Evolutionary conservation across 2,888 invertebrate genomes (phyloP).

Genomic region (Nomada ferruginata): DNA sequence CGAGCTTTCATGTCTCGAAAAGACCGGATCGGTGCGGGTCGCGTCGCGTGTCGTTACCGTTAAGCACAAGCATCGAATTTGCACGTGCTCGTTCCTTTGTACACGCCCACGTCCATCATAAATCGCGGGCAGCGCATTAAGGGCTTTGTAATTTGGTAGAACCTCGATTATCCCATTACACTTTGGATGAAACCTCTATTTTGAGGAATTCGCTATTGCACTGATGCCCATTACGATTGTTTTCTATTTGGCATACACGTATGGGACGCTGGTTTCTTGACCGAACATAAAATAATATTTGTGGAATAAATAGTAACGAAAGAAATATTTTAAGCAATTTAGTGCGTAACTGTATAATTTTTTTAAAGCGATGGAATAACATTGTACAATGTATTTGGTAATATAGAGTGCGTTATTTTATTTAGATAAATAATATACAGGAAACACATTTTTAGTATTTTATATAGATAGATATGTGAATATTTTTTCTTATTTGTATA

Average conservation of each 20-base stretch:
- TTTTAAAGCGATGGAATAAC: too few relatives aligned
- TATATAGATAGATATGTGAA: too few relatives aligned
- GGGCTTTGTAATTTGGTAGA: slow-evolving; percentile 50
- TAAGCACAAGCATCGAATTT: slow-evolving; percentile 60
- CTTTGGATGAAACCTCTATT: neutral
- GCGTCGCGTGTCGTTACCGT: slow-evolving; percentile 61
- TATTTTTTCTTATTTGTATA: too few relatives aligned
- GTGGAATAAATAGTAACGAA: too few relatives aligned
- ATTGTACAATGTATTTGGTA: too few relatives aligned
- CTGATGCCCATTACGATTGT: neutral
- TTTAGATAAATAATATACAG: too few relatives aligned
- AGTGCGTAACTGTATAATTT: too few relatives aligned
- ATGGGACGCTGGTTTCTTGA: too few relatives aligned
- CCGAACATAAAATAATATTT: too few relatives aligned
- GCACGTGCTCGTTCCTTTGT: slow-evolving; percentile 57
- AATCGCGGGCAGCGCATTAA: slow-evolving; percentile 43
- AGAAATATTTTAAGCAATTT: too few relatives aligned
- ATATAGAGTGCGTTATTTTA: too few relatives aligned
- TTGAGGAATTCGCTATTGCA: neutral
- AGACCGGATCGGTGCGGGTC: slow-evolving; percentile 56
- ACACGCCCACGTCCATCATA: slow-evolving; percentile 42
- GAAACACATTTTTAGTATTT: too few relatives aligned
- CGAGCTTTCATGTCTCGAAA: slow-evolving; percentile 56
- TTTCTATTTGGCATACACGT: neutral
- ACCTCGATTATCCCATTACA: slow-evolving; percentile 26